phyloP scores from a whole-genome alignment of 2,113 vertebrate genomes.

The Notiomystis cincta region DNA sequence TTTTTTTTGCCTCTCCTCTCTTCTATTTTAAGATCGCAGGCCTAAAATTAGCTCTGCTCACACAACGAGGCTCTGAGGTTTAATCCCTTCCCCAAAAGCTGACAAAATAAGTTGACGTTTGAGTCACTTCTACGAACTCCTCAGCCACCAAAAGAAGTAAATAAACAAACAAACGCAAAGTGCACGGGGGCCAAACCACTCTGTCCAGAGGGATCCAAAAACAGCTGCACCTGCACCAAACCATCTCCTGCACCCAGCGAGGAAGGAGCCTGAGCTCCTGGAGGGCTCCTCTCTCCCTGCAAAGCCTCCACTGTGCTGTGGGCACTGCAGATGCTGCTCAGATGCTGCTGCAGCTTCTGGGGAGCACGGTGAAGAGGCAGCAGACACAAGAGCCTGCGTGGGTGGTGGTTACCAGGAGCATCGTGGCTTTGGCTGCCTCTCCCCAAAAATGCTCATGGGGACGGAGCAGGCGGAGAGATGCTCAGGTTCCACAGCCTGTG shows the following conservation, averaged over 20 bases:
- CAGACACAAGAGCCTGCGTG: background rate
- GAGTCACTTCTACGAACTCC: background rate
- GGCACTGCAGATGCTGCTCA: background rate
- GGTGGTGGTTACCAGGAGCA: background rate
- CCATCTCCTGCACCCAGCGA: background rate
- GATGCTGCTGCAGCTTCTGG: background rate
- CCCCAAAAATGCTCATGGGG: rapidly evolving
- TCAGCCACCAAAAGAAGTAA: background rate
- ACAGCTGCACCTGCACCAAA: background rate
- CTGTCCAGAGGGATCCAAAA: background rate
- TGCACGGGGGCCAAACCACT: background rate
- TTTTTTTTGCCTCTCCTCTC: background rate
- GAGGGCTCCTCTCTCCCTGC: background rate
- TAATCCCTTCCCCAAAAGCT: background rate
- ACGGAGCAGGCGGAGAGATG: background rate
- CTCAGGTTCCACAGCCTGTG: rapidly evolving
- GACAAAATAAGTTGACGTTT: background rate
- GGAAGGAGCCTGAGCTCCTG: background rate
- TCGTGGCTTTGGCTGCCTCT: background rate
- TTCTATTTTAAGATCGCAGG: conserved; percentile 34
- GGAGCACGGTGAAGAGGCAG: background rate
- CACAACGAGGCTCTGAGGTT: conserved; percentile 36
- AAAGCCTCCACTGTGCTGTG: background rate
- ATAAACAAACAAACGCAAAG: background rate
- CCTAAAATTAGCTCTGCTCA: background rate